These are phyloP conservation scores for Xyliphius kryptos DNA, from an alignment of 2,113 vertebrate genomes.

Conservation along the genomic window DNA sequence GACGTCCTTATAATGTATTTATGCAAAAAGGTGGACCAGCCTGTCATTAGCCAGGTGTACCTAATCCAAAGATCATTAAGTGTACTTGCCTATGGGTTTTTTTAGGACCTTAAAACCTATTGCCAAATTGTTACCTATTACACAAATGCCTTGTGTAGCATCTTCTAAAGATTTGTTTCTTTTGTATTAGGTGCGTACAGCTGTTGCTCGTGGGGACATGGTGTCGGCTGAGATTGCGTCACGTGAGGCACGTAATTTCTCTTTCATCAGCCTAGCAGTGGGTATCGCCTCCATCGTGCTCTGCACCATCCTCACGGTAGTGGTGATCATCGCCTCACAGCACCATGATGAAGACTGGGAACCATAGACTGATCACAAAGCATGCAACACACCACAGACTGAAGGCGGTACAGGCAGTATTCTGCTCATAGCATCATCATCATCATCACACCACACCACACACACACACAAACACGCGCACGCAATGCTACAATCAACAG, in stretches of 20 bases:
- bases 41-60: too few relatives aligned
- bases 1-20: too few relatives aligned
- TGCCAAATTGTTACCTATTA: too few relatives aligned
- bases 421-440: conserved; percentile 40
- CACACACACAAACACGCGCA: too few relatives aligned
- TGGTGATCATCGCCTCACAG: conserved; percentile 91
- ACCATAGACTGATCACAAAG: conserved; percentile 59
- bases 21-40: too few relatives aligned
- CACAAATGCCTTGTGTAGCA: too few relatives aligned
- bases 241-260: conserved; percentile 87
- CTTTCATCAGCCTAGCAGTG: conserved; percentile 90
- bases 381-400: conserved; percentile 32
- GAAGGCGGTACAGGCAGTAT: conserved; percentile 36
- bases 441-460: too few relatives aligned
- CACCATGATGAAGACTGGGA: conserved; percentile 92
- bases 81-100: too few relatives aligned
- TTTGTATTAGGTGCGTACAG: conserved; percentile 89
- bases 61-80: too few relatives aligned
- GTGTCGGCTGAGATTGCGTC: conserved; percentile 89
- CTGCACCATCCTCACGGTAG: conserved; percentile 89
- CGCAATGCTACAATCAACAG: too few relatives aligned
- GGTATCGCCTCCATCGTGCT: conserved; percentile 90
- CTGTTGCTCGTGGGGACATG: conserved; percentile 83
- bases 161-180: too few relatives aligned
- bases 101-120: too few relatives aligned